phyloP scores from a whole-genome alignment of 2,888 invertebrate species.

The Drosophila pseudotakahashii region DNA sequence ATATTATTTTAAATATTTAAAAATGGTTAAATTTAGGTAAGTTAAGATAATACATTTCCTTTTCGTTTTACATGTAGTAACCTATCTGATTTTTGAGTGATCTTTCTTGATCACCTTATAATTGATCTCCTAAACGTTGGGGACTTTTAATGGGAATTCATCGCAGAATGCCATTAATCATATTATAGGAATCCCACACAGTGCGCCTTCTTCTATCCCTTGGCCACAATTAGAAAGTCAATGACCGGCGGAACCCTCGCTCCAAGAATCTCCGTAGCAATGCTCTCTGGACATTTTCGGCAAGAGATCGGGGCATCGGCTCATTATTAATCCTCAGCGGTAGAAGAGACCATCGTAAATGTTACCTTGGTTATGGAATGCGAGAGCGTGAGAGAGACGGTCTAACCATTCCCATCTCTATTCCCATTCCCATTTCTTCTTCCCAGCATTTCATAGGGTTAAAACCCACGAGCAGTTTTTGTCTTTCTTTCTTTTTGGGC shows the following conservation, averaged over 20 bases:
- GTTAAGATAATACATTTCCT: too few species aligned
- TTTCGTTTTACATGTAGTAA: not conserved
- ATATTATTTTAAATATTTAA: too few species aligned
- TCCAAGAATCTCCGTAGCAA: conserved; percentile 21
- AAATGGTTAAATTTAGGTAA: too few species aligned
- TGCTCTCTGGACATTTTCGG: conserved; percentile 74
- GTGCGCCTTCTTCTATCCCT: conserved; percentile 46
- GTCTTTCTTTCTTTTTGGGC: conserved; percentile 63
- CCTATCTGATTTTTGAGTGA: not conserved
- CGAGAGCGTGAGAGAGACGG: conserved; percentile 23
- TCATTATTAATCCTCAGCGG: conserved; percentile 75
- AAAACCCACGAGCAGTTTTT: conserved; percentile 72
- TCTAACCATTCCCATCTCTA: conserved; percentile 42
- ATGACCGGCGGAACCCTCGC: conserved; percentile 54
- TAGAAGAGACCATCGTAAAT: conserved; percentile 46
- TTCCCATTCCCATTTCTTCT: conserved; percentile 37
- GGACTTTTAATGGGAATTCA: conserved; percentile 25
- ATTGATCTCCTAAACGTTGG: conserved; percentile 22
- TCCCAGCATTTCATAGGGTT: conserved; percentile 63
- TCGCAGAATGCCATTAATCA: conserved; percentile 61
- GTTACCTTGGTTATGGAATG: conserved; percentile 18
- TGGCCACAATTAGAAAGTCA: conserved; percentile 59
- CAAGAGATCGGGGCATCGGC: conserved; percentile 51
- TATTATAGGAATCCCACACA: conserved; percentile 45
- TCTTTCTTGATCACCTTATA: conserved; percentile 25